These are phyloP conservation scores for Esox masquinongy DNA, from an alignment of 2,797 vertebrate genomes.

Conservation along the genomic window DNA sequence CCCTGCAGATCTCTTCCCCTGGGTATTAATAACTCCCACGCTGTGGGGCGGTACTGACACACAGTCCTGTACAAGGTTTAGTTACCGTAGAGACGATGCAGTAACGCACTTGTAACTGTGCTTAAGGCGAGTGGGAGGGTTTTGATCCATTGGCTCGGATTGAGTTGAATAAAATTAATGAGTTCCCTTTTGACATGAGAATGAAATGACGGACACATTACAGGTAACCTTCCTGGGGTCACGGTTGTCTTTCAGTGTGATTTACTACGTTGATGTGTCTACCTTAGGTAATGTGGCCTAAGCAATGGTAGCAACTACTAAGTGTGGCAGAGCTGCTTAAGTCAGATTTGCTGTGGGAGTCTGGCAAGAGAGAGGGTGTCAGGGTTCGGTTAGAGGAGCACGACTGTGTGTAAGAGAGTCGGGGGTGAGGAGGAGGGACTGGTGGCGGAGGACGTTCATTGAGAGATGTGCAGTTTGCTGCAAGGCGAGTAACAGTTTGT, in stretches of 20 bases:
- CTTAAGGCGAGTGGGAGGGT: constrained; percentile 18
- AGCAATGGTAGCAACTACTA: background rate
- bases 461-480: background rate
- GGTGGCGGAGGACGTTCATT: background rate
- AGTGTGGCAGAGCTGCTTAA: background rate
- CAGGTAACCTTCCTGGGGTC: background rate
- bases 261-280: background rate
- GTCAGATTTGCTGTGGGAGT: background rate
- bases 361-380: background rate
- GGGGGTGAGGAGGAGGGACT: background rate
- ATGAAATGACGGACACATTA: background rate
- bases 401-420: background rate
- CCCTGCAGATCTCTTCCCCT: background rate
- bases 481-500: background rate
- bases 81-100: constrained; percentile 25
- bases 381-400: background rate
- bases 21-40: constrained; percentile 48
- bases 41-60: constrained; percentile 10
- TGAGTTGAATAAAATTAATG: background rate
- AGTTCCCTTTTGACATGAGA: background rate
- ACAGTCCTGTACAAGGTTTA: constrained; percentile 26
- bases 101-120: background rate
- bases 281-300: background rate
- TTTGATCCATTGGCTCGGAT: background rate
- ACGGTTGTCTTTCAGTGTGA: background rate